Conservation (phyloP, 2,113 vertebrate species). For the Jaculus jaculus region DNA sequence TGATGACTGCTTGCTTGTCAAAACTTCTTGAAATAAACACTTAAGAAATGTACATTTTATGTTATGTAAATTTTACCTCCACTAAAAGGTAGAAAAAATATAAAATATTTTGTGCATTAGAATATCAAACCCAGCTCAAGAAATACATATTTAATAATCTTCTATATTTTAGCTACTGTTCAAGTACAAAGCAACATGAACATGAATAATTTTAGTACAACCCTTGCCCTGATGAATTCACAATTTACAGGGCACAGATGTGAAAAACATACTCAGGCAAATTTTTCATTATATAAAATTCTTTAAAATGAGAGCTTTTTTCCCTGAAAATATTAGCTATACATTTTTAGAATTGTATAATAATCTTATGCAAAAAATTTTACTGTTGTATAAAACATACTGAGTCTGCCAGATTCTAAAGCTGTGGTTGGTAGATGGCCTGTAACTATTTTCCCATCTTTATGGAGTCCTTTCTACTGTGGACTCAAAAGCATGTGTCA, state of each 20-base stretch:
- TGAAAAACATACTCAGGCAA: neutral
- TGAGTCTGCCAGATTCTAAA: neutral
- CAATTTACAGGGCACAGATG: neutral
- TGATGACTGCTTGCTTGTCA: neutral
- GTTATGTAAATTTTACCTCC: constrained; percentile 10
- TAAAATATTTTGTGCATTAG: constrained; percentile 27
- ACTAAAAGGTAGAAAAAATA: neutral
- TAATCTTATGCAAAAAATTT: neutral
- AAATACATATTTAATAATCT: neutral
- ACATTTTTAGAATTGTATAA: neutral
- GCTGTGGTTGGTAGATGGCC: neutral
- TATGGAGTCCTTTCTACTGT: neutral
- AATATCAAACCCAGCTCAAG: neutral
- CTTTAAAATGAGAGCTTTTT: neutral
- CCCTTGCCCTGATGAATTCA: neutral
- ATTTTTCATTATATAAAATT: neutral
- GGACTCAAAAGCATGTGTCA: neutral
- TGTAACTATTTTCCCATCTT: neutral
- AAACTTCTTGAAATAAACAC: neutral
- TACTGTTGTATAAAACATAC: neutral
- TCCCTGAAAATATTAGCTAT: neutral
- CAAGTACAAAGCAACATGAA: neutral
- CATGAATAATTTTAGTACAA: neutral
- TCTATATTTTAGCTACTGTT: neutral
- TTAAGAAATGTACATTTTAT: neutral